Evolutionary conservation across 1,140 invertebrate genomes (phyloP).

Genomic region (Euura saliciscinereae): DNA sequence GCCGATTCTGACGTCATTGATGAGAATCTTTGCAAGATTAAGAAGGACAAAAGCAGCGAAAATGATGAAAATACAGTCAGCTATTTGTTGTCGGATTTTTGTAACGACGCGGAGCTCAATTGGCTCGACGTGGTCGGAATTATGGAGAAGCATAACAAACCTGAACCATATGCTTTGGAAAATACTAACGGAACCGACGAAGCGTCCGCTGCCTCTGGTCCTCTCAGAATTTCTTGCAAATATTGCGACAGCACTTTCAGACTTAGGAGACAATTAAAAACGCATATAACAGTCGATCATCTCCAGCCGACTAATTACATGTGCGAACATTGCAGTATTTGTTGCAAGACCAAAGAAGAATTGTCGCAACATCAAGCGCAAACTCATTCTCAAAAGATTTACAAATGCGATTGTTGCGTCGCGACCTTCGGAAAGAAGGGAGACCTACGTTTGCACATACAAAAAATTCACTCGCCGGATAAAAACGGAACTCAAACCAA

Average conservation of each 20-base stretch:
- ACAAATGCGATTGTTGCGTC: background rate
- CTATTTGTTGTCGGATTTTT: conserved; percentile 25
- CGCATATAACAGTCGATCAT: background rate
- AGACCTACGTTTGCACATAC: background rate
- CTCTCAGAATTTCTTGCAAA: background rate
- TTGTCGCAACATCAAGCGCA: background rate
- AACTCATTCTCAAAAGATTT: background rate
- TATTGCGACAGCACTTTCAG: background rate
- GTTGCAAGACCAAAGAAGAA: background rate
- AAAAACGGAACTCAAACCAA: too few relatives aligned
- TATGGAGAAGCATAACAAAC: conserved; percentile 12
- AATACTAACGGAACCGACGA: background rate
- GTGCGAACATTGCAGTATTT: background rate
- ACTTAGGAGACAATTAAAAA: background rate
- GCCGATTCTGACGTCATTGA: background rate
- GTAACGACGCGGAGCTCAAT: conserved; percentile 26
- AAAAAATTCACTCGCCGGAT: background rate
- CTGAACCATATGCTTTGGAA: background rate
- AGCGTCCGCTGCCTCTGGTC: background rate
- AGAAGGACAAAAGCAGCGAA: background rate
- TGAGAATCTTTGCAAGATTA: background rate
- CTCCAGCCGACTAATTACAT: background rate
- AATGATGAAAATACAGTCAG: conserved; percentile 20
- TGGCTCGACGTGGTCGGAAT: conserved; percentile 27
- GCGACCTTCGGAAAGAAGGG: background rate